Conservation (phyloP, 1,140 invertebrate species). For the Drosophila rhopaloa region DNA sequence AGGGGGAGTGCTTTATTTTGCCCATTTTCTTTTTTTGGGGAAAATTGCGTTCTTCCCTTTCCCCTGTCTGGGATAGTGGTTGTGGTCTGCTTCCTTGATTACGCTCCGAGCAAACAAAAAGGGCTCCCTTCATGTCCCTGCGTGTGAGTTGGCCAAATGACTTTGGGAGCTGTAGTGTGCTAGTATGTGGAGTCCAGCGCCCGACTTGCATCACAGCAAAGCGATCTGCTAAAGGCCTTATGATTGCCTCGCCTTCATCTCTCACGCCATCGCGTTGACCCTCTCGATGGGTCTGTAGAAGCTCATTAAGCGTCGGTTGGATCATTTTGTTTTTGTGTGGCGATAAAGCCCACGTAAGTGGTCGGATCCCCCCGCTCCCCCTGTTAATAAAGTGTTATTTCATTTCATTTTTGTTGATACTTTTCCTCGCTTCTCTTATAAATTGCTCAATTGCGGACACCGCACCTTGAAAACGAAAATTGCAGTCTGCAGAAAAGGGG, state of each 20-base stretch:
- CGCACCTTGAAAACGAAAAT: slow-evolving; percentile 62
- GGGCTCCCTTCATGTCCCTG: slow-evolving; percentile 1
- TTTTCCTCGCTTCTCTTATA: slow-evolving; percentile 39
- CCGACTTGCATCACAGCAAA: slow-evolving; percentile 23
- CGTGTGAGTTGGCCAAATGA: slow-evolving; percentile 30
- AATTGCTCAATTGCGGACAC: slow-evolving; percentile 77
- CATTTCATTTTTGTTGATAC: slow-evolving; percentile 47
- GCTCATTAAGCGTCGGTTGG: slow-evolving; percentile 68
- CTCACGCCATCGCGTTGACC: slow-evolving; percentile 47
- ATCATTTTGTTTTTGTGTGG: slow-evolving; percentile 57
- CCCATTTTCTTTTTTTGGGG: slow-evolving; percentile 55
- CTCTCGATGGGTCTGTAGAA: slow-evolving; percentile 20
- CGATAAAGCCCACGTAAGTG: slow-evolving; percentile 62
- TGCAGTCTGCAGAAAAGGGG: slow-evolving; percentile 7
- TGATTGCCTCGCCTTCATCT: slow-evolving; percentile 54
- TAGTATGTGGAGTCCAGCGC: not conserved
- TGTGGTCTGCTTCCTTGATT: slow-evolving; percentile 31
- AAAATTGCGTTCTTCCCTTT: slow-evolving; percentile 48
- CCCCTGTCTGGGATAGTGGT: slow-evolving; percentile 4
- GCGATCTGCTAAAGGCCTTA: slow-evolving; percentile 40
- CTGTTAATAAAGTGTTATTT: slow-evolving; percentile 77
- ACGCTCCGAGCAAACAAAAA: slow-evolving; percentile 31
- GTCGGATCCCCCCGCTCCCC: slow-evolving; percentile 4
- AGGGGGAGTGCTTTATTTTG: slow-evolving; percentile 30
- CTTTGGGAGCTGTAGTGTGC: slow-evolving; percentile 7